Conservation (phyloP, 2,797 vertebrate species). For the Pristis pectinata region DNA sequence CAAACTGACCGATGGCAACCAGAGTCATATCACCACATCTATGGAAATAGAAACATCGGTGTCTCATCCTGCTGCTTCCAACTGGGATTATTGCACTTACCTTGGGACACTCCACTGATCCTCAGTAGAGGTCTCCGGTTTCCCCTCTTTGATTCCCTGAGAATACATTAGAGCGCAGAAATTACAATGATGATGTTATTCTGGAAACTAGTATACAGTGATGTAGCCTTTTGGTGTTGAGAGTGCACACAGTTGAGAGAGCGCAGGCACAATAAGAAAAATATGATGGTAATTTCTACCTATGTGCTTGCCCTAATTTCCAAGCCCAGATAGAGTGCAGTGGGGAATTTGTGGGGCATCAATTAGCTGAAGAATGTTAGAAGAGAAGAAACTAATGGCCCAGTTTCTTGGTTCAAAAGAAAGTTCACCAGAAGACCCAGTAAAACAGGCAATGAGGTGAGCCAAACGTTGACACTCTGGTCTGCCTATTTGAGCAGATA, state of each 20-base stretch:
- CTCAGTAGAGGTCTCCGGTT: neutral
- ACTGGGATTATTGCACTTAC: too few species aligned
- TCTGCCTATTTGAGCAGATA: neutral
- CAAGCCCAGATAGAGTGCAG: neutral
- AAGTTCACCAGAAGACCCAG: neutral
- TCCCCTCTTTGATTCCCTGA: neutral
- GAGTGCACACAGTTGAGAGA: too few species aligned
- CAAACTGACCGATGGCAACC: neutral
- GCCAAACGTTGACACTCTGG: neutral
- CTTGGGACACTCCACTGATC: neutral
- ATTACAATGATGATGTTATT: neutral
- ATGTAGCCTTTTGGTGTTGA: neutral
- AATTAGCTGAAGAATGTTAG: neutral
- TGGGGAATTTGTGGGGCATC: neutral
- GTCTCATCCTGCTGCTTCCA: neutral
- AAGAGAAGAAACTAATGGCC: neutral
- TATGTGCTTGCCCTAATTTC: neutral
- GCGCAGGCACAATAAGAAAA: too few species aligned
- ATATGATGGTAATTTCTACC: too few species aligned
- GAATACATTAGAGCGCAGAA: neutral
- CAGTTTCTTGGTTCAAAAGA: neutral
- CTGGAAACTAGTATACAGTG: neutral
- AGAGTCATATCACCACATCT: neutral
- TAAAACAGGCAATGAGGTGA: too few species aligned
- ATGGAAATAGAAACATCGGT: neutral